Conservation (phyloP, 2,113 vertebrate genomes). For the Alligator mississippiensis region DNA sequence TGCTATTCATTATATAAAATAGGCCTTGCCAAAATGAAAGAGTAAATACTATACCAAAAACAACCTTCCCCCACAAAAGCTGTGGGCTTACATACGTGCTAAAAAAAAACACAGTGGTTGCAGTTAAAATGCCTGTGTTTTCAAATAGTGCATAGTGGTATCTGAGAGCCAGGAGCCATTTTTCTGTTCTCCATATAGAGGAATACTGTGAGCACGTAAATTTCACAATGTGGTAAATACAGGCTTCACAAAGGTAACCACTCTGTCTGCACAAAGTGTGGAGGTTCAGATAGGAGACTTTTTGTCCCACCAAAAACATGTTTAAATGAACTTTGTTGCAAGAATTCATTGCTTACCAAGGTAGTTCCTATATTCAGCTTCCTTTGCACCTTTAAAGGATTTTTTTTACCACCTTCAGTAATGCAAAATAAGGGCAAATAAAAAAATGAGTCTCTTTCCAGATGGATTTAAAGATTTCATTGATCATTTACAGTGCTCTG, state of each 20-base stretch:
- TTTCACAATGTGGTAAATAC: not conserved
- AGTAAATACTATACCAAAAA: not conserved
- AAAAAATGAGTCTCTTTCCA: not conserved
- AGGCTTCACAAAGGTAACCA: not conserved
- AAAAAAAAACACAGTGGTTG: not conserved
- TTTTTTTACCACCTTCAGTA: not conserved
- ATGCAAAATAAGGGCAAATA: not conserved
- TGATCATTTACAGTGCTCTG: not conserved
- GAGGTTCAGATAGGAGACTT: not conserved
- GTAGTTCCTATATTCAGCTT: not conserved
- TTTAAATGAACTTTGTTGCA: not conserved
- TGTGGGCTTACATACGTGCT: not conserved
- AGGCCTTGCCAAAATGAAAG: not conserved
- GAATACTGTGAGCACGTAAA: not conserved
- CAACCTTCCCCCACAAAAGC: not conserved
- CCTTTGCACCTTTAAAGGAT: not conserved
- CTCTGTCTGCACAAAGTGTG: not conserved
- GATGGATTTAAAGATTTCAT: not conserved
- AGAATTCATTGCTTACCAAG: not conserved
- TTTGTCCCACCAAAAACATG: not conserved
- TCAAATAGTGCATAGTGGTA: not conserved
- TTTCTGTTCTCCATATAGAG: not conserved
- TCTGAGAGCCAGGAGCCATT: not conserved
- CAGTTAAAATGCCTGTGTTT: not conserved
- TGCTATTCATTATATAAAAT: not conserved